Conservation (phyloP, 2,888 invertebrate species). For the Sphaeridia pumilis region DNA sequence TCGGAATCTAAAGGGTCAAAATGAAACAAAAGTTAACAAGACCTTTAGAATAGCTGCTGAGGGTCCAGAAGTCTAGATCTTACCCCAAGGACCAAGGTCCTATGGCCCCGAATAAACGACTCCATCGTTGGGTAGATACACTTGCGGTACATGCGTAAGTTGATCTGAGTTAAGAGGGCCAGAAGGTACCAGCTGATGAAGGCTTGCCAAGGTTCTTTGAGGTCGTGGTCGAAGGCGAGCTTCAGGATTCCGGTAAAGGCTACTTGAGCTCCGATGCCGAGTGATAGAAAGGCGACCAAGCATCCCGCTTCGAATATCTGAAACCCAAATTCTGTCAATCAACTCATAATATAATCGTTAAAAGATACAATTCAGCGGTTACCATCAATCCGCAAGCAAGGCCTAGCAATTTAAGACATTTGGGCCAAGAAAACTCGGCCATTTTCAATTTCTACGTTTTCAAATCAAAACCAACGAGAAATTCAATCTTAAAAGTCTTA, state of each 20-base stretch:
- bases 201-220: neutral
- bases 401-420: neutral
- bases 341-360: neutral
- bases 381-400: neutral
- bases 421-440: neutral
- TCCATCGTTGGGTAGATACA: conserved; percentile 1
- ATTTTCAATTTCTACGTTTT: too few species aligned
- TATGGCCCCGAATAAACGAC: neutral
- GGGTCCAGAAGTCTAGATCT: neutral
- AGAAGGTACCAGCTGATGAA: conserved; percentile 5
- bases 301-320: conserved; percentile 7
- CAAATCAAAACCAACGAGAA: too few species aligned
- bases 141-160: conserved; percentile 1
- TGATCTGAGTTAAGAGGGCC: neutral
- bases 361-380: neutral
- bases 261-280: conserved; percentile 6
- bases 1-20: conserved; percentile 8
- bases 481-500: too few species aligned
- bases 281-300: conserved; percentile 7
- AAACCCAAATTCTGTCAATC: neutral
- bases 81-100: conserved; percentile 1
- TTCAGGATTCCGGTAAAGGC: neutral
- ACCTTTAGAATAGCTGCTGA: neutral
- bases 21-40: too few species aligned
- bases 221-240: neutral